Evolutionary conservation across 2,797 vertebrate genomes (phyloP), one percentile per base, ranked within the genome.

Genomic region (Macroramphosus scolopax): DNA sequence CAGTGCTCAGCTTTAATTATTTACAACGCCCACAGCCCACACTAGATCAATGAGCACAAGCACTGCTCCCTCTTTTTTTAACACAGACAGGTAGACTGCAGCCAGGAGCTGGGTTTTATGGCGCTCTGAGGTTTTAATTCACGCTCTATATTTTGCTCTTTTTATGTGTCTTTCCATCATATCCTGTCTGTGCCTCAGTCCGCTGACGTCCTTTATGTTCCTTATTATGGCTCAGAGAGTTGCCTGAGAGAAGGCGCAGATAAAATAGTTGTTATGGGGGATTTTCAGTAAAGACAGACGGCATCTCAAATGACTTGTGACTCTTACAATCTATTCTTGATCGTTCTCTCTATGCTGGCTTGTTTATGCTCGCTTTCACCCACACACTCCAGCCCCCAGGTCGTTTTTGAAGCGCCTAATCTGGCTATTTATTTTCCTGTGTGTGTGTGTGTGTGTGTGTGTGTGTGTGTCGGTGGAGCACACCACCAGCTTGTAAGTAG

Each of bases 1-100:
- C 70, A 35, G 66, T 9, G 62, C 56, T 65, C 62, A 8, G 51
- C 3, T 57, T 85, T 84, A 82, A 84, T 84, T 81, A 84, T 87
- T 84, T 65, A 78, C 71, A 68, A 47, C 70, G 58, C 63, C 63
- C 51, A 56, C 34, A 2, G 58, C 57, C 39, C 62, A 47, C 60
- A 30, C 42, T 9, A 35, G 68, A 82, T 78, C 75, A 75, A 62
- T 64, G 61, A 63, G 44, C 14, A 17, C 9, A 6, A 59, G 53
- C 32, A 10, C 45, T 31, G 39, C 57, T 58, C 12, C 33, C 18
- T 30, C 28, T 31, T 30, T 47, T 14, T 30, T n/a, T 45, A 47
- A 57, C 58, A 54, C 55, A 72, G 37, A 18, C 32, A 48, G 57
- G 57, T 69, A 58, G 66, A 49, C 50, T 1, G 26, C 30, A 28